Evolutionary conservation across 2,797 vertebrate genomes (phyloP).

Genomic region (Lepilemur ruficaudatus): DNA sequence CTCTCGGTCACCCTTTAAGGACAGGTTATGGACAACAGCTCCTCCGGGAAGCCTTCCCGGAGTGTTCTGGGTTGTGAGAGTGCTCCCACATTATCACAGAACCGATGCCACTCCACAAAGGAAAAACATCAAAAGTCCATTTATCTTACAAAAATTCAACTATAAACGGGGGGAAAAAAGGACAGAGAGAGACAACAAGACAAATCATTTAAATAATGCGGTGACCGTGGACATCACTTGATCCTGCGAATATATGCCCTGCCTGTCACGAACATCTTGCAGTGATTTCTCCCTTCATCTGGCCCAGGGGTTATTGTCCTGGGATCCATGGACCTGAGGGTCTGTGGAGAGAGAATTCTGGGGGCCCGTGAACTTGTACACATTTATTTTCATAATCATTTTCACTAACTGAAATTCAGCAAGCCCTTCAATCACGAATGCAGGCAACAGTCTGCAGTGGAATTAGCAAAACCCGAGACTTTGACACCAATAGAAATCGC

Average conservation of each 20-base stretch:
- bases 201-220: fast-evolving
- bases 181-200: background rate
- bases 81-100: background rate
- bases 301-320: too few species aligned
- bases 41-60: background rate
- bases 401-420: background rate
- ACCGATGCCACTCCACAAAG: fast-evolving
- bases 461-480: background rate
- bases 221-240: fast-evolving
- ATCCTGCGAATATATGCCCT: fast-evolving
- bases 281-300: background rate
- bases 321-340: background rate
- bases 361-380: background rate
- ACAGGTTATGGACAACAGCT: background rate
- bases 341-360: background rate
- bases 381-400: background rate
- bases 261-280: background rate
- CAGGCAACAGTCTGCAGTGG: background rate
- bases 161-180: background rate
- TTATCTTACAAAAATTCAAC: background rate
- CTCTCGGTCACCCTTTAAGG: background rate
- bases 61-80: background rate
- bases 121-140: background rate
- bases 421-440: background rate
- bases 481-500: background rate